phyloP scores from a whole-genome alignment of 2,797 vertebrate species.

The Hoplostethus atlanticus region DNA sequence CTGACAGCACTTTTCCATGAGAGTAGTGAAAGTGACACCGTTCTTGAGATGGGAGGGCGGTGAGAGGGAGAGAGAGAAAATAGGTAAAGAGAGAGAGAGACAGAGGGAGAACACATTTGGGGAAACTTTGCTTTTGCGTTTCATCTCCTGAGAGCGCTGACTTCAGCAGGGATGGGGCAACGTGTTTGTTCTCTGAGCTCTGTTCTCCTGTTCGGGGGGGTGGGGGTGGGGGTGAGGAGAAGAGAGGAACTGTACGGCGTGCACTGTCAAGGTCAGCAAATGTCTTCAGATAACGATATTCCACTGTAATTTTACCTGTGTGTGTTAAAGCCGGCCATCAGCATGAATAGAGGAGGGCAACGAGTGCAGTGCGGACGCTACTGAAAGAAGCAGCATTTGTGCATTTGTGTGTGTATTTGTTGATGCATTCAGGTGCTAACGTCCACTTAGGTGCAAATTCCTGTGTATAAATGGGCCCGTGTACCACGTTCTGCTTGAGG shows the following conservation, averaged over 20 bases:
- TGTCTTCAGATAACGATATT: constrained; percentile 79
- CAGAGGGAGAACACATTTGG: constrained; percentile 62
- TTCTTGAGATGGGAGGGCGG: constrained; percentile 63
- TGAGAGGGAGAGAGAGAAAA: constrained; percentile 54
- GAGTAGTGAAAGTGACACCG: constrained; percentile 81
- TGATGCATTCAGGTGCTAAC: constrained; percentile 27
- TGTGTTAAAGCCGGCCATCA: constrained; percentile 62
- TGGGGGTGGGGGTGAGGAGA: constrained; percentile 19
- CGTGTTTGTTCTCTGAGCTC: constrained; percentile 76
- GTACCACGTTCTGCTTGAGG: constrained; percentile 9
- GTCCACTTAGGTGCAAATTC: constrained; percentile 24
- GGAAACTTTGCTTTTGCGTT: constrained; percentile 66
- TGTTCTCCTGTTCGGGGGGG: constrained; percentile 57
- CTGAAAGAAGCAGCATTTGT: constrained; percentile 32
- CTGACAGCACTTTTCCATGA: constrained; percentile 81
- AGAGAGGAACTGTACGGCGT: constrained; percentile 47
- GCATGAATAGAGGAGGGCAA: constrained; percentile 59
- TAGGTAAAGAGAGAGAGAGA: constrained; percentile 28
- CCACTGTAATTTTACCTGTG: constrained; percentile 79
- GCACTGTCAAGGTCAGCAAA: constrained; percentile 77
- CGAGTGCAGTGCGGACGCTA: constrained; percentile 18
- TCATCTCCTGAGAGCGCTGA: constrained; percentile 80
- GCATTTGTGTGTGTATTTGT: constrained; percentile 11
- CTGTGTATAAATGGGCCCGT: constrained; percentile 33
- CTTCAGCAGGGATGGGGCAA: constrained; percentile 81